phyloP scores from a whole-genome alignment of 30 jellyfish, hydroid and myxozoan species.

The Chrysaora quinquecirrha region DNA sequence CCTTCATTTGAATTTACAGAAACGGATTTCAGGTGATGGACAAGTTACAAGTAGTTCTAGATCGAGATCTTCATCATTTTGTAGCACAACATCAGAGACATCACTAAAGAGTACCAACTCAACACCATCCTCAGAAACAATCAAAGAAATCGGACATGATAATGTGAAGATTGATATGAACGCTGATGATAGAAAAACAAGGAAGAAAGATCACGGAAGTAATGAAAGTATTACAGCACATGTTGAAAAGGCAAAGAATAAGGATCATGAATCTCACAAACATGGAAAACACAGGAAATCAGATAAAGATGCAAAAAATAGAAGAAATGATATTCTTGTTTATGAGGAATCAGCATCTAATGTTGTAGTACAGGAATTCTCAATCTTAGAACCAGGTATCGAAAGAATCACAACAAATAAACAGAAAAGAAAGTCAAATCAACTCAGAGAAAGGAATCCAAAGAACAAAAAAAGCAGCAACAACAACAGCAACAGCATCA shows the following conservation, averaged over 20 bases:
- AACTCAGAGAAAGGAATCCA: slow-evolving; percentile 32
- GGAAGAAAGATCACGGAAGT: slow-evolving; percentile 67
- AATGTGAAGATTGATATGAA: background rate
- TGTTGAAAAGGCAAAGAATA: slow-evolving; percentile 46
- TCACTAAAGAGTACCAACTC: slow-evolving; percentile 58
- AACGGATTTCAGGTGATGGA: slow-evolving; percentile 28
- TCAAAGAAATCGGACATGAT: slow-evolving; percentile 43
- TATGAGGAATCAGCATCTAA: slow-evolving; percentile 68
- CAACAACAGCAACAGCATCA: slow-evolving; percentile 45
- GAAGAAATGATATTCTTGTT: slow-evolving; percentile 47
- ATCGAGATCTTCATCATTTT: slow-evolving; percentile 75
- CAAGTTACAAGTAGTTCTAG: slow-evolving; percentile 26
- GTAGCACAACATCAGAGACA: slow-evolving; percentile 66
- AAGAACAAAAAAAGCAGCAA: slow-evolving; percentile 40
- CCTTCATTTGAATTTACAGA: slow-evolving; percentile 38
- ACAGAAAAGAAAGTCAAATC: slow-evolving; percentile 30
- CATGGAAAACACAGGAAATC: slow-evolving; percentile 56
- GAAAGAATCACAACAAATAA: slow-evolving; percentile 19
- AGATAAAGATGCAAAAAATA: slow-evolving; percentile 54
- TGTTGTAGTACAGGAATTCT: slow-evolving; percentile 56
- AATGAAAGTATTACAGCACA: slow-evolving; percentile 54
- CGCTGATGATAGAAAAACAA: background rate
- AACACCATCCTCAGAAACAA: slow-evolving; percentile 66
- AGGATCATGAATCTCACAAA: slow-evolving; percentile 32
- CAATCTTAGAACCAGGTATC: slow-evolving; percentile 55